phyloP scores from a whole-genome alignment of 2,113 vertebrate genomes.

The Dromaius novaehollandiae region DNA sequence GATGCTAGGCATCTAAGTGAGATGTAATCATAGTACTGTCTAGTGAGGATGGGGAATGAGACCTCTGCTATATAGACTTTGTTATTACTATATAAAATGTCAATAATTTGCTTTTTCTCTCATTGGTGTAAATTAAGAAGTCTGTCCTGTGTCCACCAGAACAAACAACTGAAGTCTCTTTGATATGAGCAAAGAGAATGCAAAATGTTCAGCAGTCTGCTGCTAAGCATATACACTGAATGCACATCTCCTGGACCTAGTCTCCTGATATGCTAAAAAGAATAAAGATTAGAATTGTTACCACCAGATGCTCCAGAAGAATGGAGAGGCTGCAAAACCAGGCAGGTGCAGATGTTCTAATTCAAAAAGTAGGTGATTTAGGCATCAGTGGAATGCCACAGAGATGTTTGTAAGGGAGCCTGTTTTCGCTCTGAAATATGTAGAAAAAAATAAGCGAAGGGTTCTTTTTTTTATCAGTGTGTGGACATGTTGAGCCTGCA shows the following conservation, averaged over 20 bases:
- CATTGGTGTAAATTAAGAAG: background rate
- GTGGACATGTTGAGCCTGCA: background rate
- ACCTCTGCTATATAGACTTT: background rate
- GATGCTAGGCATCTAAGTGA: background rate
- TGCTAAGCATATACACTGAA: background rate
- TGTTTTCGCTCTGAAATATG: background rate
- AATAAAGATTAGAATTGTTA: background rate
- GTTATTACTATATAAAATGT: background rate
- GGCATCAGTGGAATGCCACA: background rate
- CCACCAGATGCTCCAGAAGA: background rate
- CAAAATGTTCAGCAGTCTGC: background rate
- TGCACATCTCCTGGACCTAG: background rate
- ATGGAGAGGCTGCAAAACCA: background rate
- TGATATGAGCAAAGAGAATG: background rate
- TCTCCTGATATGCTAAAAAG: background rate
- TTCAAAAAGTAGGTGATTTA: background rate
- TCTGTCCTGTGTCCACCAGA: background rate
- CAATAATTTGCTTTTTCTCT: background rate
- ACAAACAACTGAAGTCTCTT: background rate
- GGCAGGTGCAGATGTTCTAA: background rate
- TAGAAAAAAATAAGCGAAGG: background rate
- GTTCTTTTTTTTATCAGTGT: background rate
- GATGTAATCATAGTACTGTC: background rate
- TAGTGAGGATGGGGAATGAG: background rate
- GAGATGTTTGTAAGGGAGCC: background rate